These are phyloP conservation scores for Andrena trimmerana DNA, from an alignment of 2,888 invertebrate species.

Conservation along the genomic window DNA sequence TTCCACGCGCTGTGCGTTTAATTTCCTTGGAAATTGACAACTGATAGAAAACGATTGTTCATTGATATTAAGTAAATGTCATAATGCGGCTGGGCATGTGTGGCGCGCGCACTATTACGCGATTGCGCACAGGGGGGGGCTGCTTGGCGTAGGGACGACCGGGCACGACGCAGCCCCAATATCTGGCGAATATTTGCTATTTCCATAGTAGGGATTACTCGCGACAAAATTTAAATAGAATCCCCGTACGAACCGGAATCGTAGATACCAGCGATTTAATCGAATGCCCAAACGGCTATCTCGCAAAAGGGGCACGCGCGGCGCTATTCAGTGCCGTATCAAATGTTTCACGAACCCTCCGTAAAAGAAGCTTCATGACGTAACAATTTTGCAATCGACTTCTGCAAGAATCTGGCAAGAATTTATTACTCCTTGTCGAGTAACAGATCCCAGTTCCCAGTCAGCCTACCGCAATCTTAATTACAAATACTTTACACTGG, in stretches of 20 bases:
- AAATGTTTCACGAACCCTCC: neutral
- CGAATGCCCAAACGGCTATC: neutral
- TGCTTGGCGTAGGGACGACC: too few relatives aligned
- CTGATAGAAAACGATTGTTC: conserved; percentile 17
- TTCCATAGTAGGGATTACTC: neutral
- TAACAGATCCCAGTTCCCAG: neutral
- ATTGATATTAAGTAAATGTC: conserved; percentile 21
- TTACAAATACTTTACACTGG: neutral
- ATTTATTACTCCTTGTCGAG: neutral
- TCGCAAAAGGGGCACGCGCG: conserved; percentile 28
- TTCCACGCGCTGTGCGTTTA: neutral
- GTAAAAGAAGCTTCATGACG: neutral
- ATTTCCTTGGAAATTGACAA: neutral
- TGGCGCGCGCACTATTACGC: conserved; percentile 31
- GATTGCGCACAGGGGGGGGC: conserved; percentile 41
- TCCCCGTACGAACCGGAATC: neutral
- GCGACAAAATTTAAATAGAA: conserved; percentile 2
- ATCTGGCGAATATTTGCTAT: neutral
- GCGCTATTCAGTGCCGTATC: conserved; percentile 17
- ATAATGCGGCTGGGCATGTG: conserved; percentile 31
- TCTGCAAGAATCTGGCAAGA: neutral
- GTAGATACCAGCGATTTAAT: conserved; percentile 22
- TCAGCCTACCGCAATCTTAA: neutral
- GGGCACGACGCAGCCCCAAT: neutral
- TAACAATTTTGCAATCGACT: neutral